phyloP scores from a whole-genome alignment of 2,888 invertebrate genomes.

The Euproctis similis region DNA sequence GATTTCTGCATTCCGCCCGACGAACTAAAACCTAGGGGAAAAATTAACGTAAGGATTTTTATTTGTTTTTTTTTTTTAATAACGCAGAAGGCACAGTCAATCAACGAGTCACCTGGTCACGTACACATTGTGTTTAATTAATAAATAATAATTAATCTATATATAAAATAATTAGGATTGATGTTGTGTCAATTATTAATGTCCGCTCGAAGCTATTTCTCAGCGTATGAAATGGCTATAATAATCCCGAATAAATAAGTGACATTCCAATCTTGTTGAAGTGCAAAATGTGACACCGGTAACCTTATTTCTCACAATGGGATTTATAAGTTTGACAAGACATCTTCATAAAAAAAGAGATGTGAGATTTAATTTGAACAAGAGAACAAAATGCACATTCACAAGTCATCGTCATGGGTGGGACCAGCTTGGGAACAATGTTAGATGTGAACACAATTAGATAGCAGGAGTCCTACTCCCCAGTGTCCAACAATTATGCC shows the following conservation, averaged over 20 bases:
- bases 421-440: conserved; percentile 76
- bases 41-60: conserved; percentile 55
- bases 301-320: conserved; percentile 32
- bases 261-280: conserved; percentile 75
- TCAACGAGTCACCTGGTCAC: conserved; percentile 41
- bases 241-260: conserved; percentile 65
- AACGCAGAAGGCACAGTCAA: conserved; percentile 45
- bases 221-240: conserved; percentile 49
- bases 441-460: conserved; percentile 70
- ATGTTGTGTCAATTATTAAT: conserved; percentile 43
- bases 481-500: conserved; percentile 52
- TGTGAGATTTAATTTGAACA: conserved; percentile 9
- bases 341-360: conserved; percentile 18
- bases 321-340: conserved; percentile 11
- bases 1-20: conserved; percentile 77
- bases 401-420: conserved; percentile 75
- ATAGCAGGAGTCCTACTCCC: conserved; percentile 56
- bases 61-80: conserved; percentile 34
- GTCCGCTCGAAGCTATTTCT: conserved; percentile 34
- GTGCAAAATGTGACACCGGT: conserved; percentile 49
- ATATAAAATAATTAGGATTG: conserved; percentile 30
- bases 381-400: conserved; percentile 47
- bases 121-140: conserved; percentile 42
- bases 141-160: conserved; percentile 29
- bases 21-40: conserved; percentile 71